Evolutionary conservation across 2,113 vertebrate genomes (phyloP), one percentile per base, ranked within the genome.

Genomic region (Quiscalus mexicanus): DNA sequence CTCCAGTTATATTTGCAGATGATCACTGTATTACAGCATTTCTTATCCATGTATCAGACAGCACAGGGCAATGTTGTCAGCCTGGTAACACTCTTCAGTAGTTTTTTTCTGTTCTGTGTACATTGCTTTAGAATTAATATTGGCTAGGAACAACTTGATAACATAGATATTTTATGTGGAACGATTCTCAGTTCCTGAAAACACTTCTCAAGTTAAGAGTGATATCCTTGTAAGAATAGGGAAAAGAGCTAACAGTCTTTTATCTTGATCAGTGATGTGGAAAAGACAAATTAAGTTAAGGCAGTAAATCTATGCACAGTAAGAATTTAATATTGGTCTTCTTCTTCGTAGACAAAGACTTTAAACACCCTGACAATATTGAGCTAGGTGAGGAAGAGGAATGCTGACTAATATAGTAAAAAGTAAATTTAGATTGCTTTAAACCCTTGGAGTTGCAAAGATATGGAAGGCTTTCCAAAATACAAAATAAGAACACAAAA

Each of bases 281-380:
- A 89, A 93, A 83, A 86, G 71, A 80, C 45, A 94, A 82, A 85
- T 83, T 89, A 91, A 78, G n/a, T 70, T 63, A 93, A 75, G 37
- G 24, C 30, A 35, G 30, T 92, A 77, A 87, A 52, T 80, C 74
- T 80, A 15, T 31, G 70, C 53, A 86, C 35, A 59, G 39, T 31
- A 84, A 86, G 75, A 92, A 88, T 0, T 80, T 33, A 93, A 64
- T 73, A 73, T 21, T 83, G 63, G 53, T 85, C 79, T 92, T 90
- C 58, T 25, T 68, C 37, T 64, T 93, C 23, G 18, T 69, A 65
- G 42, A 73, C 8, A 73, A 90, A 76, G 11, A 88, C 55, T 27
- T 76, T 77, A 91, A 74, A 42, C 33, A 91, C 50, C 56, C 37
- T 83, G 55, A 73, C 18, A 69, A 62, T 68, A 69, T 0, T 69